A percentile compares a stretch with the other conserved stretches of the same genome.
phyloP scores from a whole-genome alignment of 92 coral and sea anemone genomes.

The Palythoa heliodiscus region DNA sequence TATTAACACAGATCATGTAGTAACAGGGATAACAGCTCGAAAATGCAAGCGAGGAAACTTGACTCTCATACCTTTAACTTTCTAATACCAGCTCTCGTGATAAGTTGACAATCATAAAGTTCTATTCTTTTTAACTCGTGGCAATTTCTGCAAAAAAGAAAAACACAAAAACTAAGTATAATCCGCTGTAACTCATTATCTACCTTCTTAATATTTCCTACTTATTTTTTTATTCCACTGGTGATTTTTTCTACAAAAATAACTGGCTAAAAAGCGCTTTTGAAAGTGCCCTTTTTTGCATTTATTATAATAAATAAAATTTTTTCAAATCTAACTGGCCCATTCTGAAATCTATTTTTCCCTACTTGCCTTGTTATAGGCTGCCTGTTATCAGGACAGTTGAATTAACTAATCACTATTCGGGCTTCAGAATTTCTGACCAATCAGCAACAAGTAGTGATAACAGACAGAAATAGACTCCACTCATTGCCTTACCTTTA shows the following conservation, averaged over 20 bases:
- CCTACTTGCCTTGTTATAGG: no score
- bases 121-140: constrained; percentile 93
- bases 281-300: no score
- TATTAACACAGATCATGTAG: no score
- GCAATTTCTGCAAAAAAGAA: constrained; percentile 69
- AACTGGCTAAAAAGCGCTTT: not conserved
- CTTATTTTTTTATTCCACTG: not conserved
- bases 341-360: no score
- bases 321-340: no score
- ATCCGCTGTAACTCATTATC: not conserved
- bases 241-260: not conserved
- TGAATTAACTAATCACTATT: no score
- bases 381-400: no score
- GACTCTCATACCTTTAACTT: constrained; percentile 78
- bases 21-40: not conserved
- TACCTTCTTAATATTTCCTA: not conserved
- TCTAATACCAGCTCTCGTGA: constrained; percentile 93
- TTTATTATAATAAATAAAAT: no score
- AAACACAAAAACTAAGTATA: not conserved
- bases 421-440: no score
- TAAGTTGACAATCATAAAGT: constrained; percentile 96
- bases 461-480: no score
- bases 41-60: not conserved
- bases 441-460: no score
- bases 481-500: no score